phyloP scores from a whole-genome alignment of 1,140 invertebrate species.

The Aphelenchoides besseyi region DNA sequence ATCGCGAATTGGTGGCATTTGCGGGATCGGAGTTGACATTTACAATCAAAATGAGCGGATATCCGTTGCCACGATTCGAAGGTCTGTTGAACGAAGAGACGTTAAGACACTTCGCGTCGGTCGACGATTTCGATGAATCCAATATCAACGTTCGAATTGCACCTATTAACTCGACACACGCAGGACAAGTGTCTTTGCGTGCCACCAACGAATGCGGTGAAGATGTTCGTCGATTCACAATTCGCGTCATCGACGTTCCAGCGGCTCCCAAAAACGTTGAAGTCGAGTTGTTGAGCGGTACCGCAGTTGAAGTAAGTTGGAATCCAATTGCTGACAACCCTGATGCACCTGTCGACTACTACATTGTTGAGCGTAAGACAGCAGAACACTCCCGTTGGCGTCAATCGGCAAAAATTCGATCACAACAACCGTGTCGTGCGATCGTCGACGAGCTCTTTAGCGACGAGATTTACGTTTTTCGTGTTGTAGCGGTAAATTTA shows the following conservation, averaged over 20 bases:
- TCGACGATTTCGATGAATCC: conserved; percentile 30
- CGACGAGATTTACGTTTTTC: conserved; percentile 90
- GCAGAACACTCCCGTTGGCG: conserved; percentile 55
- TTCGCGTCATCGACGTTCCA: conserved; percentile 54
- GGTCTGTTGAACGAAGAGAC: conserved; percentile 33
- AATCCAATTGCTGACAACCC: conserved; percentile 34
- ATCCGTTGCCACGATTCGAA: conserved; percentile 33
- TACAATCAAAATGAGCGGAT: conserved; percentile 35
- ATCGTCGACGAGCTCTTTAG: conserved; percentile 75
- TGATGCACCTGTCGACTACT: conserved; percentile 52
- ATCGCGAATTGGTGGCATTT: conserved; percentile 22
- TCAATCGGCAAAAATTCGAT: conserved; percentile 44
- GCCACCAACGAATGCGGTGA: conserved; percentile 44
- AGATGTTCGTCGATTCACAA: conserved; percentile 31
- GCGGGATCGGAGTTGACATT: conserved; percentile 49
- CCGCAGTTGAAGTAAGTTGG: conserved; percentile 46
- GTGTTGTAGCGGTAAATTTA: conserved; percentile 92
- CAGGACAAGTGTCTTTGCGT: conserved; percentile 26
- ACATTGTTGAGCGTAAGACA: conserved; percentile 57
- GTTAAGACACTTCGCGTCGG: conserved; percentile 22
- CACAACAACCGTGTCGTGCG: conserved; percentile 24
- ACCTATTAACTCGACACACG: conserved; percentile 19
- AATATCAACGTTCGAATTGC: conserved; percentile 26
- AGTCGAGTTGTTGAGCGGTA: conserved; percentile 28
- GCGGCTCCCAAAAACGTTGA: conserved; percentile 38